Evolutionary conservation across 2,113 vertebrate genomes (phyloP).

Genomic region (Donacobius atricapilla): DNA sequence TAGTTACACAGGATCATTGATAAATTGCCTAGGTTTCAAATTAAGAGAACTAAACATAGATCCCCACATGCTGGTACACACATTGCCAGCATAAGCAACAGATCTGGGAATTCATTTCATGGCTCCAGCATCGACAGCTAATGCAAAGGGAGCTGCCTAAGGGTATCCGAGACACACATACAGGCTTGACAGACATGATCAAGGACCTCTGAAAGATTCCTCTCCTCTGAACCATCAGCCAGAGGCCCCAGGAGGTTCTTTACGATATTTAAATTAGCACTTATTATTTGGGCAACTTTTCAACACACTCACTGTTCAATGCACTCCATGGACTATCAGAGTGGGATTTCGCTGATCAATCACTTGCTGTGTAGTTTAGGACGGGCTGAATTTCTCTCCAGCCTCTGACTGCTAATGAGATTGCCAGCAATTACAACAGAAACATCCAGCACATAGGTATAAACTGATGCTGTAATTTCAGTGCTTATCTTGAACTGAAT

Average conservation of each 20-base stretch:
- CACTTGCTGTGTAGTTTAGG: background rate
- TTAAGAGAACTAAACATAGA: background rate
- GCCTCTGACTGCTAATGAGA: background rate
- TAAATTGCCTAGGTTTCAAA: background rate
- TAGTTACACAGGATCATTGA: background rate
- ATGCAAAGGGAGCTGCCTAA: background rate
- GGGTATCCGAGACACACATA: background rate
- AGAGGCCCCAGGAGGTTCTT: background rate
- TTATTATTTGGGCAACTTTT: background rate
- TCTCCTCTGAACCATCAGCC: background rate
- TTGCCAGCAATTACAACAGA: background rate
- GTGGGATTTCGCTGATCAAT: background rate
- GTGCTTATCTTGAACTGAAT: background rate
- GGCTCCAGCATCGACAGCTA: background rate
- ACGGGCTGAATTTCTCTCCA: background rate
- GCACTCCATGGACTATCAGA: fast-evolving
- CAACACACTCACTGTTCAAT: background rate
- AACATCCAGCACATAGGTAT: background rate
- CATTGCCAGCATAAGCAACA: background rate
- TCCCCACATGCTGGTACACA: background rate
- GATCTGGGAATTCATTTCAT: background rate
- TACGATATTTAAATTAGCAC: background rate
- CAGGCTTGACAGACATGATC: fast-evolving
- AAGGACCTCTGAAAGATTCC: background rate
- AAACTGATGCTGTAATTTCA: background rate